Evolutionary conservation across 2,797 vertebrate genomes (phyloP).

Genomic region (Epinephelus awoara): DNA sequence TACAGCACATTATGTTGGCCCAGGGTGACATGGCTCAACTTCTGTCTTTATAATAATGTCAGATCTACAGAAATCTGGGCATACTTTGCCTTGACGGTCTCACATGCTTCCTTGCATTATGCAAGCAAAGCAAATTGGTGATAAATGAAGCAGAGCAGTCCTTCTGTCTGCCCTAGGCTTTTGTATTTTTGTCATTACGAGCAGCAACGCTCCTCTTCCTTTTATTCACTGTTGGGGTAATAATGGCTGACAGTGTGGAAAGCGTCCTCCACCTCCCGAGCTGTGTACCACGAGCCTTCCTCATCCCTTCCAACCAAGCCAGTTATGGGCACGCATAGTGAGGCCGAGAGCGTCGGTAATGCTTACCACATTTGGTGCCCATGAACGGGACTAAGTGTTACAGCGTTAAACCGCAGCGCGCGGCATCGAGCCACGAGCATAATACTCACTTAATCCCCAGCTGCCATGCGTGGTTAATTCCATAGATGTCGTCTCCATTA

Average conservation of each 20-base stretch:
- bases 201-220: slow-evolving; percentile 20
- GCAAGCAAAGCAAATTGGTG: slow-evolving; percentile 22
- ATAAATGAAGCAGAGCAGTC: slow-evolving; percentile 23
- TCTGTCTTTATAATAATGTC: slow-evolving; percentile 11
- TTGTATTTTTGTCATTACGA: slow-evolving; percentile 41
- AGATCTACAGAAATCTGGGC: neutral
- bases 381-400: slow-evolving; percentile 69
- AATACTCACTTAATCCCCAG: slow-evolving; percentile 70
- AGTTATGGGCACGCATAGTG: slow-evolving; percentile 60
- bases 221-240: slow-evolving; percentile 42
- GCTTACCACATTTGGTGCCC: slow-evolving; percentile 79
- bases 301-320: slow-evolving; percentile 57
- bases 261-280: slow-evolving; percentile 41
- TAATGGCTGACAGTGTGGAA: slow-evolving; percentile 74
- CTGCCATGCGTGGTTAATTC: slow-evolving; percentile 71
- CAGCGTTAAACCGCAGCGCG: slow-evolving; percentile 69
- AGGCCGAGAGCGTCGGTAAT: slow-evolving; percentile 63
- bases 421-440: slow-evolving; percentile 44
- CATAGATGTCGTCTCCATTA: slow-evolving; percentile 66
- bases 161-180: slow-evolving; percentile 6
- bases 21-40: slow-evolving; percentile 9
- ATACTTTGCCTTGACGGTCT: slow-evolving; percentile 12
- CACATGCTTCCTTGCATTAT: slow-evolving; percentile 23
- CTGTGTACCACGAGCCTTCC: slow-evolving; percentile 41
- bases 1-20: slow-evolving; percentile 10